Percentiles rank a stretch among this genome's conserved stretches.
These are phyloP conservation scores for Callipepla californica DNA, from an alignment of 2,113 vertebrate species.

Conservation along the genomic window DNA sequence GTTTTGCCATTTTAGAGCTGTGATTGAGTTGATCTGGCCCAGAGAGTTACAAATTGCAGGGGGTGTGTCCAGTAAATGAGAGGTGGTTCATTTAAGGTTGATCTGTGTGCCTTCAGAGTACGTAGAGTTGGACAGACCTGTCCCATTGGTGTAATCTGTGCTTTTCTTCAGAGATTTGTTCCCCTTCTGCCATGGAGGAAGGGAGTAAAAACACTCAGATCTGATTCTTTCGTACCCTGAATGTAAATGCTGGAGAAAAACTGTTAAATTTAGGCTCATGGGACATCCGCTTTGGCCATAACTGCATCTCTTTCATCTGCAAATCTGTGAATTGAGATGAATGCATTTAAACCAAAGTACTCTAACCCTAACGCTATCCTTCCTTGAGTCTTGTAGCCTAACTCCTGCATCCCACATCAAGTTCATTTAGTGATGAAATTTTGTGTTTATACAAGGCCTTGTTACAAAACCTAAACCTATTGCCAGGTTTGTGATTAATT, in stretches of 20 bases:
- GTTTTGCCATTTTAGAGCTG: neutral
- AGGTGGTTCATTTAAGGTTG: neutral
- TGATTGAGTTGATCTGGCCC: neutral
- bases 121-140: neutral
- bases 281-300: neutral
- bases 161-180: slow-evolving; percentile 34
- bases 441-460: slow-evolving; percentile 5
- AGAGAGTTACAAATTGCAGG: neutral
- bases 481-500: neutral
- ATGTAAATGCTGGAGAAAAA: neutral
- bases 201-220: neutral
- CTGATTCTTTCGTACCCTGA: rapidly evolving
- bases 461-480: neutral
- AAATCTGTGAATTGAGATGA: neutral
- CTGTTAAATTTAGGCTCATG: neutral
- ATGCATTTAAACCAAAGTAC: neutral
- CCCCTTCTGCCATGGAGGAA: neutral
- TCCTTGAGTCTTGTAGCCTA: neutral
- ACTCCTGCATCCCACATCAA: neutral
- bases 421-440: neutral
- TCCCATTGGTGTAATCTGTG: slow-evolving; percentile 18
- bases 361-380: too few species aligned
- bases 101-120: neutral
- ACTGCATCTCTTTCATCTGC: neutral
- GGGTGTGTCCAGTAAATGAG: neutral